Evolutionary conservation across 1,140 invertebrate species (phyloP).

Genomic region (Leptopilina clavipes): DNA sequence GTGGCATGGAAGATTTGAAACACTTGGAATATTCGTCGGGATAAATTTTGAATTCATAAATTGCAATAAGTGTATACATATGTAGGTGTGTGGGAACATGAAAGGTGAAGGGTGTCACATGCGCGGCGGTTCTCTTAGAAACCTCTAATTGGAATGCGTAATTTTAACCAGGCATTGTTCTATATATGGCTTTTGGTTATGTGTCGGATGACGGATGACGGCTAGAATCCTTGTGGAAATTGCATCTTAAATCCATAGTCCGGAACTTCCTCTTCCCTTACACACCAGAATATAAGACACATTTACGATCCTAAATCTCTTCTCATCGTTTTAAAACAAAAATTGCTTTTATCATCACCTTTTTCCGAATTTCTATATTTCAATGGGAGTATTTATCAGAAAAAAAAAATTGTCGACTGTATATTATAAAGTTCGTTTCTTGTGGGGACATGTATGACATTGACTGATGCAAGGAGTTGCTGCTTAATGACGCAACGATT

Average conservation of each 20-base stretch:
- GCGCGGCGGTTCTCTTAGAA: slow-evolving; percentile 44
- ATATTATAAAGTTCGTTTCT: not conserved
- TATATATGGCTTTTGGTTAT: slow-evolving; percentile 35
- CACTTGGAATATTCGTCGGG: not conserved
- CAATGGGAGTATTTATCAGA: not conserved
- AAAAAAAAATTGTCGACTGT: not conserved
- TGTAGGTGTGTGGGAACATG: slow-evolving; percentile 41
- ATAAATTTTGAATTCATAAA: slow-evolving; percentile 9
- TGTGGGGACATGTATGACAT: not conserved
- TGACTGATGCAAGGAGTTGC: not conserved
- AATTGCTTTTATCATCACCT: not conserved
- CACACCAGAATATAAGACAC: slow-evolving; percentile 8
- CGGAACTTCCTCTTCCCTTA: slow-evolving; percentile 53
- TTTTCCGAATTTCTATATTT: not conserved
- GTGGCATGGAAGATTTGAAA: not conserved
- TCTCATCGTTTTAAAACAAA: slow-evolving; percentile 18
- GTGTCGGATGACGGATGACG: slow-evolving; percentile 58
- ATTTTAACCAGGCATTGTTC: slow-evolving; percentile 58
- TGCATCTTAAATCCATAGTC: slow-evolving; percentile 62
- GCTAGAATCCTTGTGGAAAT: slow-evolving; percentile 58
- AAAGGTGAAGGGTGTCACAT: slow-evolving; percentile 29
- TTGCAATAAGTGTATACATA: not conserved
- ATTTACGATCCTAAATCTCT: slow-evolving; percentile 4
- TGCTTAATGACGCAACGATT: not conserved
- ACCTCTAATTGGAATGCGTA: slow-evolving; percentile 63